Percentiles rank a stretch among this genome's conserved stretches.
phyloP scores from a whole-genome alignment of 2,888 invertebrate genomes.

The Dione juno region DNA sequence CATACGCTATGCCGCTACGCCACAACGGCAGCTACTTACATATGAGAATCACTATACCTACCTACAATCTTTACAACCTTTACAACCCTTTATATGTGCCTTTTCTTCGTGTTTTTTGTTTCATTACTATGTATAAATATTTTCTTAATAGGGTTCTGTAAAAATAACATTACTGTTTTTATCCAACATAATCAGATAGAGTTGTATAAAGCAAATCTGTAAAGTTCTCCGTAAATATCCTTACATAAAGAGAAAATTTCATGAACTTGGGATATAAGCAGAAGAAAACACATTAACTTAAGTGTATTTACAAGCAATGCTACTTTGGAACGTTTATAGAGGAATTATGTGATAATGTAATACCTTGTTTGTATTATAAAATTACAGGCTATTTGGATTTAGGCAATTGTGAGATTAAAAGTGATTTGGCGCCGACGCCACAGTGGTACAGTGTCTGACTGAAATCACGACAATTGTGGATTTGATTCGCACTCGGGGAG shows the following conservation, averaged over 20 bases:
- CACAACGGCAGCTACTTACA: too few species aligned
- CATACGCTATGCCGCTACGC: too few species aligned
- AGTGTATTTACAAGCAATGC: conserved; percentile 36
- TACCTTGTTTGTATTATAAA: conserved; percentile 1
- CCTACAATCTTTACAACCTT: too few species aligned
- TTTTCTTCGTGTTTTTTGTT: neutral
- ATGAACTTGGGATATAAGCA: conserved; percentile 36
- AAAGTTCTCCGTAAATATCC: conserved; percentile 36
- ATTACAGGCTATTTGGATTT: neutral
- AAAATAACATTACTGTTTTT: conserved; percentile 28
- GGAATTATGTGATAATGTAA: conserved; percentile 35
- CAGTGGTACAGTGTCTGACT: neutral
- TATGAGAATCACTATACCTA: too few species aligned
- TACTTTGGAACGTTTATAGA: conserved; percentile 31
- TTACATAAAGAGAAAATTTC: conserved; percentile 39
- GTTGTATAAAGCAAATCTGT: conserved; percentile 33
- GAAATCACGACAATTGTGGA: neutral
- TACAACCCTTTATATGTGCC: too few species aligned
- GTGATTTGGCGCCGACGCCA: too few species aligned
- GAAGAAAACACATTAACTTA: conserved; percentile 36
- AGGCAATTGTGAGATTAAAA: neutral
- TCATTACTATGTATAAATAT: neutral
- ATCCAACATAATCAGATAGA: conserved; percentile 29
- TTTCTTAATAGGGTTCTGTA: neutral
- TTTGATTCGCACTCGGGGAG: neutral